Evolutionary conservation across 2,888 invertebrate species (phyloP), one percentile per base, ranked within the genome.

Genomic region (Sycophila texana): DNA sequence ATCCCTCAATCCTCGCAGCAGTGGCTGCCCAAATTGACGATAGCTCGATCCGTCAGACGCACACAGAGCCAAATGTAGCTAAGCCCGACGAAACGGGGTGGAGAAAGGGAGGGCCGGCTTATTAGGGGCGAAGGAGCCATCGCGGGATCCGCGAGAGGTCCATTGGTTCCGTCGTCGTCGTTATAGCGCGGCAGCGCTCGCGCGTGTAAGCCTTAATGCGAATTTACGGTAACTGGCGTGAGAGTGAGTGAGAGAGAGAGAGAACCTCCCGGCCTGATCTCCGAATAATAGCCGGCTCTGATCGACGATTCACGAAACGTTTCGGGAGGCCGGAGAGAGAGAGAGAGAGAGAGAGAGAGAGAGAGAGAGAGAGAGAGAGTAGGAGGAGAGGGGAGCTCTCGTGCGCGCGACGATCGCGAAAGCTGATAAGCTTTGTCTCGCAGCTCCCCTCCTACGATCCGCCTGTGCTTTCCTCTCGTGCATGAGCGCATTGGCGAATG

Each of bases 201-300:
- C 70, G 79, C 72, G 81, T 82, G 83, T 81, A 84, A 85, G 83
- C 83, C 84, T 84, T 85, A 86, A 86, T 84, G 83, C 83, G 83
- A 87, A 86, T 87, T 87, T 87, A 87, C 83, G 84, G 83, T 84
- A 83, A 84, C 84, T 82, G 71, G 65, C 76, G 13, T 1, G 73
- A 22, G 51, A 14, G 39, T 13, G n/a, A 10, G 66, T n/a, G 39
- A 14, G 55, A 57, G 65, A 53, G 65, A 20, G 58, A 39, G 39
- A 10, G 39, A 39, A n/a, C 13, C 51, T 65, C n/a, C 5, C 51
- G 26, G 30, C 58, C 65, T 18, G 66, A 68, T 74, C 77, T 65
- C 68, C 74, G 58, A 80, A 81, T 83, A 84, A 85, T 83, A 79
- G 78, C 76, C 75, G 53, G 49, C 53, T 75, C 57, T 77, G 82